Evolutionary conservation across 2,888 invertebrate genomes (phyloP), one percentile per base, ranked within the genome.

Genomic region (Epirrhoe alternata): DNA sequence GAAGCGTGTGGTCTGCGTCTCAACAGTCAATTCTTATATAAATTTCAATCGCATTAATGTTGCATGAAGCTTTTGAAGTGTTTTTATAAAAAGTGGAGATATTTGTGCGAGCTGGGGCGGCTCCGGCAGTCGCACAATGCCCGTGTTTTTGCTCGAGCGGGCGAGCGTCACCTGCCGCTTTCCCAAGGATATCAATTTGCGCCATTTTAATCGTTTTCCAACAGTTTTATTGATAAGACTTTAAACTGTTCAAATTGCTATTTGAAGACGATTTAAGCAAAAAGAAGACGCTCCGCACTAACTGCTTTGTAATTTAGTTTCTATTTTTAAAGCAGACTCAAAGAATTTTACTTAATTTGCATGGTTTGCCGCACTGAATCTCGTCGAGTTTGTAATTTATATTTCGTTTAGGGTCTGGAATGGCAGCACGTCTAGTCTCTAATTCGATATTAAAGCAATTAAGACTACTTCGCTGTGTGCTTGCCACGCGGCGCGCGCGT

Each of bases 171-270:
- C 82, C 88, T 89, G 89, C 76, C 79, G 71, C 70, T 72, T 85
- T 89, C 89, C 83, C 88, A 89, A 80, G 81, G 77, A 85, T 87
- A 87, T 88, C 86, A 87, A 89, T 89, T 87, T 86, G 84, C 80
- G 72, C 81, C 77, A 75, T 82, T 87, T 89, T 85, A 88, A 88
- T 88, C 82, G 84, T 81, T 86, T 84, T 84, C 82, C 74, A 77
- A 79, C 73, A 75, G 73, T 80, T 84, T 81, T 80, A 77, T 76
- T 76, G 63, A 68, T 73, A 68, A 63, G 54, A 72, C 78, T 77
- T 79, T 78, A 76, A 79, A 82, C 79, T 74, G 75, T 71, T 80
- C 68, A 76, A 77, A 77, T 70, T 72, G 64, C 61, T 66, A 71
- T 66, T 71, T 55, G 12, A 45, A 64, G 16, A 38, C 49, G 31